Evolutionary conservation across 2,888 invertebrate genomes (phyloP), one percentile per base, ranked within the genome.

Genomic region (Bembecia ichneumoniformis): DNA sequence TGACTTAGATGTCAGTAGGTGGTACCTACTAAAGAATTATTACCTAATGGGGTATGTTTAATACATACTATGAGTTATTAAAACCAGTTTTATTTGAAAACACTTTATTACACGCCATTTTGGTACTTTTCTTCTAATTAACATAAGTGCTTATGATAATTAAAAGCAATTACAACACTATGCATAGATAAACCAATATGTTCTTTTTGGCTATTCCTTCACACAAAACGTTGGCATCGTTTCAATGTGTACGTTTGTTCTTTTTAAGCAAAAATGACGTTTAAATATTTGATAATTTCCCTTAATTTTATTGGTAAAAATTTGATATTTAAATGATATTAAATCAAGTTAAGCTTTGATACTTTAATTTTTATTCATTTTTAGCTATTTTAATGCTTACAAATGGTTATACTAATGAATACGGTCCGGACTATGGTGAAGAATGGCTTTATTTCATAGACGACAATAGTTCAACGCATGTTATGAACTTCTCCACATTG

Each of bases 391-490:
- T 11, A 7, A 15, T 44, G 17, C 11, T 11, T 9, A 50, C 20
- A 13, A n/a, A 34, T n/a, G 50, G 35, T 40, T 49, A 49, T 43
- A 68, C 72, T 17, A 63, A 66, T 43, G 64, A 71, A 36, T 64
- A 67, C 48, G 75, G 68, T 0, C 64, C 71, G 0, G 72, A 63
- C 3, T 87, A 84, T 52, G 88, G 87, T 7, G 69, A 71, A 2
- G 77, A 84, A 36, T 89, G 87, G 83, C 64, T 89, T 49, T 64
- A 81, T 51, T 83, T 82, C 55, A 60, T 82, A 2, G 87, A 84
- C 49, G 87, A 88, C 3, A 70, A 84, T 51, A 87, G 80, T 4
- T 68, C 66, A 14, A 74, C 69, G 0, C 74, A 74, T 45, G 56
- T 71, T 1, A 62, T 83, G 65, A 83, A 87, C 62, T 81, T 81